phyloP scores from a whole-genome alignment of 2,113 vertebrate species.

The Tonatia bakeri region DNA sequence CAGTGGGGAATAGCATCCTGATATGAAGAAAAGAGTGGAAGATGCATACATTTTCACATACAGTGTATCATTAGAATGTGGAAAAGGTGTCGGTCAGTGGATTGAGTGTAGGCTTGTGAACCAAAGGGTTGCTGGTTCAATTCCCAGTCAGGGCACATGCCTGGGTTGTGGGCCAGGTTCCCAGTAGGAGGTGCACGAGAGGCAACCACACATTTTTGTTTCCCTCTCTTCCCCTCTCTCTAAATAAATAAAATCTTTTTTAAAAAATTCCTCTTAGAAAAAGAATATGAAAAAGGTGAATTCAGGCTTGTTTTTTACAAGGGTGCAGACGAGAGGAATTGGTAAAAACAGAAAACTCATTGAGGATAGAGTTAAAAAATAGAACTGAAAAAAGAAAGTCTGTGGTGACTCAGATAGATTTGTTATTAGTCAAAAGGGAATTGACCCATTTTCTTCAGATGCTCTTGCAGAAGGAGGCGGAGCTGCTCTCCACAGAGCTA shows the following conservation, averaged over 20 bases:
- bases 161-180: too few relatives aligned
- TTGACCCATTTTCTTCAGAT: conserved; percentile 95
- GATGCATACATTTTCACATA: conserved; percentile 93
- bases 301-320: conserved; percentile 97
- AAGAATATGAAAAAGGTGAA: conserved; percentile 83
- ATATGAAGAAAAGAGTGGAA: conserved; percentile 97
- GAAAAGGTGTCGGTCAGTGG: conserved; percentile 78
- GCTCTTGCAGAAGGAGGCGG: conserved; percentile 95
- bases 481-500: conserved; percentile 93
- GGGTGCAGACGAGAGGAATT: conserved; percentile 92
- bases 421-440: conserved; percentile 97
- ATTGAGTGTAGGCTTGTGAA: too few relatives aligned
- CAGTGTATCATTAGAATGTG: conserved; percentile 95
- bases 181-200: too few relatives aligned
- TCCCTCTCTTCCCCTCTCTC: too few relatives aligned
- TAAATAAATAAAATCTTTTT: too few relatives aligned
- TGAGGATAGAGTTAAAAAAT: conserved; percentile 94
- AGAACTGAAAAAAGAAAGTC: conserved; percentile 88
- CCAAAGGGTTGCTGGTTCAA: too few relatives aligned
- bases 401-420: conserved; percentile 91
- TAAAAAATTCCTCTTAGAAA: conserved; percentile 71
- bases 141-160: too few relatives aligned
- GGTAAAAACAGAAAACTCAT: conserved; percentile 96
- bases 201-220: too few relatives aligned
- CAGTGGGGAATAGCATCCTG: conserved; percentile 94